Percentiles rank a stretch among this genome's conserved stretches.
These are phyloP conservation scores for Tetrapedia diversipes DNA, from an alignment of 2,888 invertebrate species.

Conservation along the genomic window DNA sequence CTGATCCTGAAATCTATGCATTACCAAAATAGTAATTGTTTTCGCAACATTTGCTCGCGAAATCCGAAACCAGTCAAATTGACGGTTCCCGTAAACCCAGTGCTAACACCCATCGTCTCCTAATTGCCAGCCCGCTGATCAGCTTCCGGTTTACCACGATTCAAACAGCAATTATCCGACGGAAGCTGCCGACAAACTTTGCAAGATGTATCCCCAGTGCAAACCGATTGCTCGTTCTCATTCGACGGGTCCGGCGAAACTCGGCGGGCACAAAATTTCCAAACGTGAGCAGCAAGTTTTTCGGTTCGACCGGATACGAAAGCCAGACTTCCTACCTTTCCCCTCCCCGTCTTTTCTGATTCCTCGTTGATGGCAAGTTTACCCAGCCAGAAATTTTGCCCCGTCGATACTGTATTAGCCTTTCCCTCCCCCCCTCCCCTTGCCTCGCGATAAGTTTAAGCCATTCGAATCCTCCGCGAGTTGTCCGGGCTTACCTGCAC, in stretches of 20 bases:
- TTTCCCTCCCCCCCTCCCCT: too few species aligned
- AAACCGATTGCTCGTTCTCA: not conserved
- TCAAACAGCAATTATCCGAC: not conserved
- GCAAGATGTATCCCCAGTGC: slow-evolving; percentile 13
- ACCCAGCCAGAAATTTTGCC: slow-evolving; percentile 40
- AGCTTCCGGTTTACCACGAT: not conserved
- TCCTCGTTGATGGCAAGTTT: slow-evolving; percentile 28
- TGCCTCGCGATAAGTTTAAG: slow-evolving; percentile 62
- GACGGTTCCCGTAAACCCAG: too few species aligned
- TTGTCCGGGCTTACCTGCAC: slow-evolving; percentile 54
- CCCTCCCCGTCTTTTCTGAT: not conserved
- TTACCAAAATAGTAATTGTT: too few species aligned
- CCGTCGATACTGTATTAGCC: slow-evolving; percentile 65
- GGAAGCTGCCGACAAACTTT: not conserved
- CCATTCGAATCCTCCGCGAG: slow-evolving; percentile 62
- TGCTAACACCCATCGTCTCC: too few species aligned
- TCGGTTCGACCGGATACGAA: not conserved
- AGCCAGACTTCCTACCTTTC: not conserved
- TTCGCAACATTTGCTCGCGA: too few species aligned
- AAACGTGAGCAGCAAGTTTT: slow-evolving; percentile 32
- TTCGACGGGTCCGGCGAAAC: not conserved
- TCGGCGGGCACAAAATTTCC: slow-evolving; percentile 27
- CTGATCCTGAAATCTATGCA: too few species aligned
- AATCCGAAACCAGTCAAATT: too few species aligned
- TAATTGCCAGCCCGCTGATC: not conserved